Conservation (phyloP, 2,888 invertebrate species). For the Lasioglossum villosulum region DNA sequence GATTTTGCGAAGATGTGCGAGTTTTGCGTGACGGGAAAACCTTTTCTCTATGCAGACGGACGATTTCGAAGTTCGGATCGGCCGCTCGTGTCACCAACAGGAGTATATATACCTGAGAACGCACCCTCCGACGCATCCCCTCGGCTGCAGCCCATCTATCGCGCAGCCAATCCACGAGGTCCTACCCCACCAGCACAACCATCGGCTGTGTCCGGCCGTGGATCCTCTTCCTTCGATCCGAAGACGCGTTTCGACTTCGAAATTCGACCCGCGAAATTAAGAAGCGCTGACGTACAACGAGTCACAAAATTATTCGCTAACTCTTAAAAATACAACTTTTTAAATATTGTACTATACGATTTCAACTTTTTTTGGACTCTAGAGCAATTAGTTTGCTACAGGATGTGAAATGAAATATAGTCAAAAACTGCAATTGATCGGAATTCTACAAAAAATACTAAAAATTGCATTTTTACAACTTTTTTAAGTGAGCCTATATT, state of each 20-base stretch:
- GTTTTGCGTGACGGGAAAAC: neutral
- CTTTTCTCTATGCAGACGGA: conserved; percentile 35
- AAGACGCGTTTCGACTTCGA: neutral
- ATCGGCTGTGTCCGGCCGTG: conserved; percentile 39
- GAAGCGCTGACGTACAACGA: too few species aligned
- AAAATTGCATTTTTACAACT: too few species aligned
- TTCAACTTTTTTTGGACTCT: too few species aligned
- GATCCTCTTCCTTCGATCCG: conserved; percentile 44
- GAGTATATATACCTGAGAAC: conserved; percentile 74
- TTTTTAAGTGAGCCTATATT: too few species aligned
- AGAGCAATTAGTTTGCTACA: too few species aligned
- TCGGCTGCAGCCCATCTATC: conserved; percentile 63
- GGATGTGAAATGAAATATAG: too few species aligned
- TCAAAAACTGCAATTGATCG: too few species aligned
- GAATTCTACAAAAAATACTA: too few species aligned
- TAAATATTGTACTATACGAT: too few species aligned
- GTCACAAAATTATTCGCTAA: too few species aligned
- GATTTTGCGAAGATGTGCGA: neutral
- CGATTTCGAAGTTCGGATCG: conserved; percentile 66
- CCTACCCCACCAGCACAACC: conserved; percentile 63
- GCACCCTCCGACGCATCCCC: conserved; percentile 74
- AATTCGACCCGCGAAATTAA: neutral
- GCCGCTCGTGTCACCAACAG: conserved; percentile 57
- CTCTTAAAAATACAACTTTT: too few species aligned
- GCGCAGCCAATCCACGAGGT: conserved; percentile 73